phyloP scores from a whole-genome alignment of 1,140 invertebrate species.

The Vanessa atalanta region DNA sequence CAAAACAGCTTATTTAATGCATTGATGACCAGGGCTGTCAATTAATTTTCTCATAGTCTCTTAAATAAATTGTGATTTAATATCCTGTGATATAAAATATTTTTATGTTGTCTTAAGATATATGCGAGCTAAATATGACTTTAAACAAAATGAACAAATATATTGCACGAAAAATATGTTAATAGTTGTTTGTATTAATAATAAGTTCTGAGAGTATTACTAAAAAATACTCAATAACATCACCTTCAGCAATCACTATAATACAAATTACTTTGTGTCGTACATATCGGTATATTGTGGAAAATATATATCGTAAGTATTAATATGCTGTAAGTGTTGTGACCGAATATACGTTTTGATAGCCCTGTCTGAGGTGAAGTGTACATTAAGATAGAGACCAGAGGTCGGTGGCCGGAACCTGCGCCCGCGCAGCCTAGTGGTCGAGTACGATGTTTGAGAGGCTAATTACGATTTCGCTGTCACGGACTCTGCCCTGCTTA shows the following conservation, averaged over 20 bases:
- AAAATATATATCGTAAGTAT: not conserved
- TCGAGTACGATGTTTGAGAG: constrained; percentile 29
- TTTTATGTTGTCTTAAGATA: not conserved
- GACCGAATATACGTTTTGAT: not conserved
- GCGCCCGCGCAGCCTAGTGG: constrained; percentile 23
- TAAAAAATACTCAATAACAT: no score
- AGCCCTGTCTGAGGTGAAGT: not conserved
- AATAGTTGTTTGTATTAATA: no score
- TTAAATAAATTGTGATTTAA: no score
- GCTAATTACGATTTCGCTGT: constrained; percentile 74
- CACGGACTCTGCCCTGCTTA: constrained; percentile 68
- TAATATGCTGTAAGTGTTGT: not conserved
- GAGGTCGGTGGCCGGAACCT: constrained; percentile 26
- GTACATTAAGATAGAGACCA: not conserved
- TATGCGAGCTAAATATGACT: not conserved
- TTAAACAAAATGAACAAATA: no score
- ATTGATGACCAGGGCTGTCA: not conserved
- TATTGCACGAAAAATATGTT: no score
- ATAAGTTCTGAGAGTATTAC: no score
- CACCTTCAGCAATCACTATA: no score
- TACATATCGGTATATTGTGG: no score
- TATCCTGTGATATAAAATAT: no score
- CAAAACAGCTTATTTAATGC: not conserved
- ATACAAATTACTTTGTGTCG: no score
- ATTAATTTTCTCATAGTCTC: no score